These are phyloP conservation scores for Parazoanthus darwini DNA, from an alignment of 92 coral and sea anemone genomes.

Conservation along the genomic window DNA sequence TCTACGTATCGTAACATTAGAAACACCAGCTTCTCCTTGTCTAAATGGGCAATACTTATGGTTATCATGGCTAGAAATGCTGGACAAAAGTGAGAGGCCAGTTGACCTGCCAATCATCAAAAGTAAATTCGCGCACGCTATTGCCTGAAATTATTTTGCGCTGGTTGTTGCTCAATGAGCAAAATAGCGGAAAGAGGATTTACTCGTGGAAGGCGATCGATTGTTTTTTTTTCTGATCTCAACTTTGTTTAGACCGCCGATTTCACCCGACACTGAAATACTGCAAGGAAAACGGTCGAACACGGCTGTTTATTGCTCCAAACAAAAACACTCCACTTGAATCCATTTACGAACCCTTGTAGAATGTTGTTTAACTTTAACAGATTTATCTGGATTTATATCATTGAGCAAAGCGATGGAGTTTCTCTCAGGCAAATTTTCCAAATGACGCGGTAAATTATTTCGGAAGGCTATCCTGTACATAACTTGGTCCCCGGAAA, in stretches of 20 bases:
- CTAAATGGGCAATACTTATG: no score
- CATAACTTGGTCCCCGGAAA: slow-evolving; percentile 53
- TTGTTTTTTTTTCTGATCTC: no score
- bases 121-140: slow-evolving; percentile 32
- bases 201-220: no score
- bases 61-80: slow-evolving; percentile 41
- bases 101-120: slow-evolving; percentile 47
- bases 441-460: slow-evolving; percentile 38
- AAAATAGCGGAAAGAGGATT: no score
- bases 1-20: no score
- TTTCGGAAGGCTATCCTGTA: no score
- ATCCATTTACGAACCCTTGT: slow-evolving; percentile 14
- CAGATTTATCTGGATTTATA: slow-evolving; percentile 46
- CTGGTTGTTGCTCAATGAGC: no score
- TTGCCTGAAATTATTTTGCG: not conserved
- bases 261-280: no score
- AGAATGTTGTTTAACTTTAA: slow-evolving; percentile 37
- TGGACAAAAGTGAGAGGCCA: slow-evolving; percentile 37
- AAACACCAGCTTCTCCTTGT: no score
- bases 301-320: not conserved
- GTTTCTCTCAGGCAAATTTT: slow-evolving; percentile 26
- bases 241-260: no score
- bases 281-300: no score
- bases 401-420: slow-evolving; percentile 47
- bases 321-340: slow-evolving; percentile 10